Percentiles rank a stretch among this genome's conserved stretches.
phyloP scores from a whole-genome alignment of 2,888 invertebrate species.

The Cyaniris semiargus region DNA sequence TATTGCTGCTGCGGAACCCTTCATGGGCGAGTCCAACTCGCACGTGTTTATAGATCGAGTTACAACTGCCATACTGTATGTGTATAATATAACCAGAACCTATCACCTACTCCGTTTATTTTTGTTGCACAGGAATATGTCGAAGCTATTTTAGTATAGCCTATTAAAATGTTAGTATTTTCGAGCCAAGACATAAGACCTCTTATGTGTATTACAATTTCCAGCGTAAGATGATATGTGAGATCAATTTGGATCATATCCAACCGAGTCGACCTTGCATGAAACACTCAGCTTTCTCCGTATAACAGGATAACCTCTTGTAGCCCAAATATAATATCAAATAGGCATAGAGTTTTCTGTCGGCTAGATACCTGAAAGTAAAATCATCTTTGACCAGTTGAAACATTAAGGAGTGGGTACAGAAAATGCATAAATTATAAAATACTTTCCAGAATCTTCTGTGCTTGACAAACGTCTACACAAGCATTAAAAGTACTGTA shows the following conservation, averaged over 20 bases:
- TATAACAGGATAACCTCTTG: background rate
- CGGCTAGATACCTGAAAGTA: background rate
- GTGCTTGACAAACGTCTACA: background rate
- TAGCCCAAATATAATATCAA: conserved; percentile 2
- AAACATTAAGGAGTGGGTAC: background rate
- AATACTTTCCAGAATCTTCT: background rate
- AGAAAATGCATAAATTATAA: background rate
- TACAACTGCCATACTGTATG: too few relatives aligned
- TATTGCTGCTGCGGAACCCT: too few relatives aligned
- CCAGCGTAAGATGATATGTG: conserved; percentile 35
- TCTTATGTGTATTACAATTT: conserved; percentile 10
- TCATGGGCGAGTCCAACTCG: too few relatives aligned
- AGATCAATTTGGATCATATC: conserved; percentile 49
- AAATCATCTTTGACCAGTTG: background rate
- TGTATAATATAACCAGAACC: too few relatives aligned
- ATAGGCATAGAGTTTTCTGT: background rate
- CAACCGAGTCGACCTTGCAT: conserved; percentile 51
- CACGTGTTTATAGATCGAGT: too few relatives aligned
- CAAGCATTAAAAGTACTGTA: background rate
- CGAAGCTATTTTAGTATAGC: background rate
- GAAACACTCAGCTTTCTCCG: conserved; percentile 29
- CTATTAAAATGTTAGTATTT: background rate
- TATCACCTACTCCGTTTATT: too few relatives aligned
- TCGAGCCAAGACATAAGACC: background rate
- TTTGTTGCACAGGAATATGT: background rate